Evolutionary conservation across 2,113 vertebrate species (phyloP).

Genomic region (Grammomys surdaster): DNA sequence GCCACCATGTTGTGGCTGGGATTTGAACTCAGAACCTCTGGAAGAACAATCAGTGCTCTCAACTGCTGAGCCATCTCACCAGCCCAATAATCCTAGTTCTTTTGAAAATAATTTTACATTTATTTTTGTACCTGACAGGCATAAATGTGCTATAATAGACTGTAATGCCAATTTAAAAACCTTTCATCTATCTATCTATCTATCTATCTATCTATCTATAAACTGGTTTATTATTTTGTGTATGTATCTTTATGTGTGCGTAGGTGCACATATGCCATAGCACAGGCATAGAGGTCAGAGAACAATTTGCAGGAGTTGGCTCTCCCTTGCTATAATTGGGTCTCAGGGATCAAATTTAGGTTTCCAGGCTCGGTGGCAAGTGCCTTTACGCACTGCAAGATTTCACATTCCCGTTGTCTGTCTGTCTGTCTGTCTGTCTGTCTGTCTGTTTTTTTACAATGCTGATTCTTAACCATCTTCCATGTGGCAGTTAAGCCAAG

Average conservation of each 20-base stretch:
- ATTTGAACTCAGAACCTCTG: too few relatives aligned
- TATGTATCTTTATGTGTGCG: background rate
- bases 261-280: background rate
- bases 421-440: too few relatives aligned
- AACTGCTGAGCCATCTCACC: too few relatives aligned
- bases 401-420: background rate
- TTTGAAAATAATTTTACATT: background rate
- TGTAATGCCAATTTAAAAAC: background rate
- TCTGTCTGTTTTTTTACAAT: background rate
- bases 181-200: background rate
- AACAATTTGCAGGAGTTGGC: background rate
- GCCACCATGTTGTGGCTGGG: too few relatives aligned
- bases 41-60: too few relatives aligned
- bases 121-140: background rate
- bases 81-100: background rate
- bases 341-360: background rate
- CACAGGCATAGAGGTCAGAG: background rate
- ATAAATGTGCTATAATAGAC: background rate
- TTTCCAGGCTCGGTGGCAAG: background rate
- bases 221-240: background rate
- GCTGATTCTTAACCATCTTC: background rate
- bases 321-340: background rate
- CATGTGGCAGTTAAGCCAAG: background rate
- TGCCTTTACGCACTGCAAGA: background rate
- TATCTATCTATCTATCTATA: too few relatives aligned